Conservation (phyloP, 1,140 invertebrate genomes). For the Drosophila ambigua region DNA sequence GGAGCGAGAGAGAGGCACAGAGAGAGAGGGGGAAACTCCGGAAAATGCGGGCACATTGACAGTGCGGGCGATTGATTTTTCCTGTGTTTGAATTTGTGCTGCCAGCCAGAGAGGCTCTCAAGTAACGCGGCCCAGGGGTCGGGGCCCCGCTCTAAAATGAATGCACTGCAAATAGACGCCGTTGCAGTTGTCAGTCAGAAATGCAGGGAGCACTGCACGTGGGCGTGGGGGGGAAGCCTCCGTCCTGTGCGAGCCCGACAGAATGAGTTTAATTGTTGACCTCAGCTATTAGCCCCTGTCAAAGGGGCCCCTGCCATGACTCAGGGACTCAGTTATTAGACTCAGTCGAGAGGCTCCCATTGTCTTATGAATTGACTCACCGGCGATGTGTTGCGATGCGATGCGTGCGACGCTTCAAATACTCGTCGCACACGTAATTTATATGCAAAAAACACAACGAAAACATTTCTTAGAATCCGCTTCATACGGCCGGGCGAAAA, state of each 20-base stretch:
- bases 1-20: neutral
- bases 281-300: constrained; percentile 79
- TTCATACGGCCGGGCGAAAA: constrained; percentile 40
- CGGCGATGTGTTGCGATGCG: neutral
- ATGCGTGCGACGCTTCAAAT: constrained; percentile 27
- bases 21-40: constrained; percentile 19
- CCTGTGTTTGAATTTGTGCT: constrained; percentile 56
- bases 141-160: constrained; percentile 66
- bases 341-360: constrained; percentile 10
- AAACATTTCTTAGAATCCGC: constrained; percentile 50
- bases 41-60: constrained; percentile 79
- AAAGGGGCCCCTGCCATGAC: constrained; percentile 38
- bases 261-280: constrained; percentile 81
- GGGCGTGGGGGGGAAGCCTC: neutral
- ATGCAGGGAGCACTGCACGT: constrained; percentile 30
- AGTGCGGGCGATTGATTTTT: constrained; percentile 81
- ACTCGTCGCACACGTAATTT: constrained; percentile 54
- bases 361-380: constrained; percentile 55
- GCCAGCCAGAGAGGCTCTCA: constrained; percentile 16
- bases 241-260: constrained; percentile 38
- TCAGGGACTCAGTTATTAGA: no score
- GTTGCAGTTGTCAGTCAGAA: constrained; percentile 57
- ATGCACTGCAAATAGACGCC: constrained; percentile 72
- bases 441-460: constrained; percentile 57
- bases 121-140: constrained; percentile 15